Percentiles rank a stretch among this genome's conserved stretches.
Evolutionary conservation across 1,140 invertebrate species (phyloP).

Genomic region (Coboldia fuscipes): DNA sequence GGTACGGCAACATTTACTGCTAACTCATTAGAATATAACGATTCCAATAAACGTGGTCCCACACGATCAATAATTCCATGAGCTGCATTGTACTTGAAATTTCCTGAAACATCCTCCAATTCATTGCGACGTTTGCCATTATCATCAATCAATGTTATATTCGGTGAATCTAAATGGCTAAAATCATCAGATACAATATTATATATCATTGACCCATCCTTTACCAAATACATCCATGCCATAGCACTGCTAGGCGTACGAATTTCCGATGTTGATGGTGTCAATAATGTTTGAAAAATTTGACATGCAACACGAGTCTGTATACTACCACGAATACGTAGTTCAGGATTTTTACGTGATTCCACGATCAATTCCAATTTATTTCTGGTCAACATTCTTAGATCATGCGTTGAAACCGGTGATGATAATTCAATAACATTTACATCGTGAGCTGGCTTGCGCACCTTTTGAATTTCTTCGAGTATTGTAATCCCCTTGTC

Average conservation of each 20-base stretch:
- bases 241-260: slow-evolving; percentile 31
- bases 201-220: slow-evolving; percentile 48
- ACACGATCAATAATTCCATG: slow-evolving; percentile 42
- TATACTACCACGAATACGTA: slow-evolving; percentile 39
- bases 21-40: slow-evolving; percentile 56
- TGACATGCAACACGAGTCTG: slow-evolving; percentile 54
- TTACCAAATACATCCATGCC: slow-evolving; percentile 59
- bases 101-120: slow-evolving; percentile 42
- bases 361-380: slow-evolving; percentile 41
- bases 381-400: slow-evolving; percentile 46
- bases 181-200: slow-evolving; percentile 34
- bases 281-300: slow-evolving; percentile 47
- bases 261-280: slow-evolving; percentile 19
- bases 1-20: slow-evolving; percentile 45
- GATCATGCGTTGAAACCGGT: slow-evolving; percentile 41
- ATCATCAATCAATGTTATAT: slow-evolving; percentile 47
- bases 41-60: slow-evolving; percentile 46
- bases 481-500: slow-evolving; percentile 48
- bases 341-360: slow-evolving; percentile 34
- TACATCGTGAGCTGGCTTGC: slow-evolving; percentile 48
- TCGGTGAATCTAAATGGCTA: slow-evolving; percentile 29
- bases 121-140: slow-evolving; percentile 41
- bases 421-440: slow-evolving; percentile 53
- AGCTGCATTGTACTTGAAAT: slow-evolving; percentile 32
- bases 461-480: slow-evolving; percentile 33